A percentile compares a stretch with the other conserved stretches of the same genome.
These are phyloP conservation scores for Brachyopa scutellaris DNA, from an alignment of 2,888 invertebrate genomes.

Conservation along the genomic window DNA sequence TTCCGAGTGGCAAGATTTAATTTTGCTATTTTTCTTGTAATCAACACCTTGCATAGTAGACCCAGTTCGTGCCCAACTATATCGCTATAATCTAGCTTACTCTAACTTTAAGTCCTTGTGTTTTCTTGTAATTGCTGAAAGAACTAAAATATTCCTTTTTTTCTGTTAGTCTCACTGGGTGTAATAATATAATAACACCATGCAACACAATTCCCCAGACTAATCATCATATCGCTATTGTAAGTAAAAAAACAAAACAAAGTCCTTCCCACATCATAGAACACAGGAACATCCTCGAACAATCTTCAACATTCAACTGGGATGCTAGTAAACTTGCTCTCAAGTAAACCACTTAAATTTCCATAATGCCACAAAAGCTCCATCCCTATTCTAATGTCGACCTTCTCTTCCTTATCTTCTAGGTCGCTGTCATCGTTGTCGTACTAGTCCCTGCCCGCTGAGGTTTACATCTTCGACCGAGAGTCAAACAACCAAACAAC, in stretches of 20 bases:
- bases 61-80: no score
- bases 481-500: constrained; percentile 55
- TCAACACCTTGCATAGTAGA: no score
- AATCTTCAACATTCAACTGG: constrained; percentile 37
- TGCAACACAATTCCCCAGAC: constrained; percentile 35
- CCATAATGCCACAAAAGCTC: constrained; percentile 57
- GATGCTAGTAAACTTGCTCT: constrained; percentile 54
- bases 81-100: no score
- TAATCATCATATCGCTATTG: constrained; percentile 53
- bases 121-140: constrained; percentile 13
- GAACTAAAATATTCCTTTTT: constrained; percentile 24
- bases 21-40: no score
- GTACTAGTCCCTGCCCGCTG: constrained; percentile 41
- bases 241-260: constrained; percentile 20
- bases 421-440: constrained; percentile 39
- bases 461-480: constrained; percentile 58
- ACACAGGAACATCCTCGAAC: constrained; percentile 24
- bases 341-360: constrained; percentile 68
- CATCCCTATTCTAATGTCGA: constrained; percentile 45
- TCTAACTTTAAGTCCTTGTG: no score
- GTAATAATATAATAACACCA: background rate
- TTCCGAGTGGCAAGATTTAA: no score
- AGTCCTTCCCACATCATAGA: constrained; percentile 16
- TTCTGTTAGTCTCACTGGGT: constrained; percentile 14
- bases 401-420: constrained; percentile 50